Evolutionary conservation across 2,113 vertebrate genomes (phyloP).

Genomic region (Oncorhynchus clarkii): DNA sequence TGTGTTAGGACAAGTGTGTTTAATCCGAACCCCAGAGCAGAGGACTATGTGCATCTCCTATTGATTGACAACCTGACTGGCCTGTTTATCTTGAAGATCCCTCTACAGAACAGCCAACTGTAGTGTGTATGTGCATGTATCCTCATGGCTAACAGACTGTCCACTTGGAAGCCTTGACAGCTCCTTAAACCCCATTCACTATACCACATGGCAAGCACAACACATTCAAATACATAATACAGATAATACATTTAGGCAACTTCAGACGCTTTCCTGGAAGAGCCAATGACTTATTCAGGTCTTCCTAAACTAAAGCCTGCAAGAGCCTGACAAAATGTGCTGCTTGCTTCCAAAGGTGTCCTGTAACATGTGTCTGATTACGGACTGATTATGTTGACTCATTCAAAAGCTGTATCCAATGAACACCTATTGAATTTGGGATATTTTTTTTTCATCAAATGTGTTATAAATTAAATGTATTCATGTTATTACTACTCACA

Average conservation of each 20-base stretch:
- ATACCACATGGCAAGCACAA: neutral
- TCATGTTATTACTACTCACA: neutral
- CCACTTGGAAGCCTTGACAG: neutral
- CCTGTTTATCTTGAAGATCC: neutral
- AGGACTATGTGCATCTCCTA: constrained; percentile 14
- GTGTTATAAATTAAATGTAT: neutral
- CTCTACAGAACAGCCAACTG: neutral
- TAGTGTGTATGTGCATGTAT: neutral
- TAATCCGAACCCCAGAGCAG: neutral
- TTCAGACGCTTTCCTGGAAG: no score
- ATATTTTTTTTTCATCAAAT: no score
- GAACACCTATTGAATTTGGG: no score
- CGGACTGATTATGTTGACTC: constrained; percentile 5
- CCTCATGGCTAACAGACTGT: constrained; percentile 14
- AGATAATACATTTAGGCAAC: constrained; percentile 17
- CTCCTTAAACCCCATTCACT: constrained; percentile 25
- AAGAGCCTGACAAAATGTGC: no score
- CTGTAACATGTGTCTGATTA: neutral
- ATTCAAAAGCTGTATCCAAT: constrained; percentile 8
- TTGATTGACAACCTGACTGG: constrained; percentile 8
- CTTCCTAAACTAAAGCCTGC: no score
- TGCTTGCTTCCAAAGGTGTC: neutral
- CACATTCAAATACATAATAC: neutral
- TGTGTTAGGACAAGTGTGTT: neutral
- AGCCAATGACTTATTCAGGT: no score